These are phyloP conservation scores for Uropetala carovei DNA, from an alignment of 2,888 invertebrate genomes.

Conservation along the genomic window DNA sequence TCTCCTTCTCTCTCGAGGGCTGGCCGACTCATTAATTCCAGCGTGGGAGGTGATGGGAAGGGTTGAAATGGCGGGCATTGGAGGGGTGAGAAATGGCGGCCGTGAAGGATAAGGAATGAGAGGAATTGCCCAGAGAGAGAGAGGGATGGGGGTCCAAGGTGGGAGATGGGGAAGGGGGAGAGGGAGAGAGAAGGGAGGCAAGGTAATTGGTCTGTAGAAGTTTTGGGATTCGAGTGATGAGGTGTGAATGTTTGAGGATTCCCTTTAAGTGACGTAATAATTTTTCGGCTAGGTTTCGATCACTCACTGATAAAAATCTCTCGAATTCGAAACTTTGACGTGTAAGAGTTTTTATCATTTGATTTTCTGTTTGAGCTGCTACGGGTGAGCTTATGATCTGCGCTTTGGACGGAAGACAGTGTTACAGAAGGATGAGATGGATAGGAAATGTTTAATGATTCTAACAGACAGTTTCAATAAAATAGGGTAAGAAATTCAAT, in stretches of 20 bases:
- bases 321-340: too few relatives aligned
- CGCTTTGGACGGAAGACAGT: too few relatives aligned
- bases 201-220: background rate
- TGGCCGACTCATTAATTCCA: slow-evolving; percentile 49
- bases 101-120: background rate
- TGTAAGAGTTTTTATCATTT: too few relatives aligned
- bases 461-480: too few relatives aligned
- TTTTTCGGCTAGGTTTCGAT: background rate
- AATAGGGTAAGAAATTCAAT: too few relatives aligned
- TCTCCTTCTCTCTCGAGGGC: background rate
- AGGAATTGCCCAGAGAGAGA: background rate
- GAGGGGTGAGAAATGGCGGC: background rate
- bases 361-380: too few relatives aligned
- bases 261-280: background rate
- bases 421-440: too few relatives aligned
- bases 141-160: background rate
- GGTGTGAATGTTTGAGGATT: slow-evolving; percentile 1
- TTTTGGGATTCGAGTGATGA: background rate
- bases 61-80: background rate
- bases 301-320: background rate
- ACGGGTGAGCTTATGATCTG: too few relatives aligned
- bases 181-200: too few relatives aligned
- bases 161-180: background rate
- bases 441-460: too few relatives aligned
- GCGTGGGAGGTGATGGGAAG: slow-evolving; percentile 33